Evolutionary conservation across 2,888 invertebrate genomes (phyloP).

Genomic region (Idaea aversata): DNA sequence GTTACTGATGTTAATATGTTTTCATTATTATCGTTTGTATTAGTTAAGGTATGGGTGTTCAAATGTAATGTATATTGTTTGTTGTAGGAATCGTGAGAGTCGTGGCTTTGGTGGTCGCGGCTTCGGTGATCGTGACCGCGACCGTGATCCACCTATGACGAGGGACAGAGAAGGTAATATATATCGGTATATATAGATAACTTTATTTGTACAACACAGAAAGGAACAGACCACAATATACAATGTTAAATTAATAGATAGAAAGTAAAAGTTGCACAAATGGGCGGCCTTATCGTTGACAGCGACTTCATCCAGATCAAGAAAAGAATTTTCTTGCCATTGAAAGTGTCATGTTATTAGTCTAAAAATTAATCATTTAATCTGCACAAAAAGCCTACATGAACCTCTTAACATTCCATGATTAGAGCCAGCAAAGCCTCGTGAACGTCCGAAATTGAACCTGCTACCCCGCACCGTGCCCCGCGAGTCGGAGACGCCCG

Average conservation of each 20-base stretch:
- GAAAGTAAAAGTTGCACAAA: no score
- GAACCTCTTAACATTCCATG: no score
- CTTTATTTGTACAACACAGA: no score
- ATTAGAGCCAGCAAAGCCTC: constrained; percentile 62
- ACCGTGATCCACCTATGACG: constrained; percentile 47
- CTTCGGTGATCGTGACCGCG: constrained; percentile 68
- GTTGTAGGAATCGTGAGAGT: constrained; percentile 55
- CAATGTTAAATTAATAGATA: no score
- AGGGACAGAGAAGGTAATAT: constrained; percentile 68
- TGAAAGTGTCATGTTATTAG: no score
- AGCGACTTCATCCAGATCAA: no score
- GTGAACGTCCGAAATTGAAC: constrained; percentile 88
- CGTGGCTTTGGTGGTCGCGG: constrained; percentile 67
- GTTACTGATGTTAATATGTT: not conserved
- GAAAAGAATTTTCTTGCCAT: no score
- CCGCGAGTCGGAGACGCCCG: constrained; percentile 69
- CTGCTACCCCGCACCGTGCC: constrained; percentile 91
- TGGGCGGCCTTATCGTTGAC: no score
- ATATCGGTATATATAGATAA: not conserved
- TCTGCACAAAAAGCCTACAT: no score
- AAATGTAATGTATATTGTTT: no score
- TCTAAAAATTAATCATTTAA: no score
- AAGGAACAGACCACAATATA: no score
- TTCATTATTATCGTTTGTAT: constrained; percentile 5
- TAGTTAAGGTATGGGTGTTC: not conserved